Conservation (phyloP, 2,888 invertebrate species). For the Slavum lentiscoides region DNA sequence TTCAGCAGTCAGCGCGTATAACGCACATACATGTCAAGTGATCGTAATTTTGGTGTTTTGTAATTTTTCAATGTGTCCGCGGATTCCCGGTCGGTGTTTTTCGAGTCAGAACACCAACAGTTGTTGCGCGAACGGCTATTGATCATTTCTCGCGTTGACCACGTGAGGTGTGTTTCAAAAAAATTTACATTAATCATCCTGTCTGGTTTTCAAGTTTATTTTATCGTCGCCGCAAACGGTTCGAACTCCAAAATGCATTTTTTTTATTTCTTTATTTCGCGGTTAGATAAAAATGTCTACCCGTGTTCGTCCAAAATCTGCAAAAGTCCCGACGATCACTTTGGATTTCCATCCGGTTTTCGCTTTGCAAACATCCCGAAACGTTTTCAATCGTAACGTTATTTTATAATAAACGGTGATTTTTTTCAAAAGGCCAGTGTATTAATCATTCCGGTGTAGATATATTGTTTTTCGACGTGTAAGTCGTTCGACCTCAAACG, state of each 20-base stretch:
- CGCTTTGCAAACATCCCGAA: no score
- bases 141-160: conserved; percentile 30
- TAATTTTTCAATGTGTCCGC: neutral
- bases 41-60: neutral
- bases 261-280: neutral
- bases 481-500: no score
- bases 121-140: neutral
- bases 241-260: neutral
- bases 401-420: no score
- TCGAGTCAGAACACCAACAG: neutral
- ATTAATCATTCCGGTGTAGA: no score
- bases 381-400: no score
- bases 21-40: neutral
- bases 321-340: neutral
- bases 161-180: neutral
- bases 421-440: no score
- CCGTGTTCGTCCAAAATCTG: neutral
- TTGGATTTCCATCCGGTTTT: neutral
- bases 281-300: conserved; percentile 9
- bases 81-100: neutral
- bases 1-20: neutral
- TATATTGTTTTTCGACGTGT: no score
- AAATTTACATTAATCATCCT: conserved; percentile 37
- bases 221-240: neutral
- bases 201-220: neutral